These are phyloP conservation scores for Poeciliopsis retropinna DNA, from an alignment of 2,113 vertebrate species.

Conservation along the genomic window DNA sequence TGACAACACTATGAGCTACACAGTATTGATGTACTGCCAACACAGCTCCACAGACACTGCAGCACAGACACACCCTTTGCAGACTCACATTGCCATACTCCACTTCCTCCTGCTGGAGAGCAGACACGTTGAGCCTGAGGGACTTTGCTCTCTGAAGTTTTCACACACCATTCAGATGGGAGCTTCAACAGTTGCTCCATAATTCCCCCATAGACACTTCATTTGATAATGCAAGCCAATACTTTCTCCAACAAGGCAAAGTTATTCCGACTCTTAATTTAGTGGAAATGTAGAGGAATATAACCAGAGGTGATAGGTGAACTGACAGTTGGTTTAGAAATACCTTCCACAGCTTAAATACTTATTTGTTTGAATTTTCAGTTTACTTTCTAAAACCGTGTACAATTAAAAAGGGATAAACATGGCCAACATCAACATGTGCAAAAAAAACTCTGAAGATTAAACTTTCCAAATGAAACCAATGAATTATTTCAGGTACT, in stretches of 20 bases:
- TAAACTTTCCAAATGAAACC: conserved; percentile 9
- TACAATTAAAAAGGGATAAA: conserved; percentile 53
- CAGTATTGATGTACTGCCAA: conserved; percentile 27
- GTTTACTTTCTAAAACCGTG: conserved; percentile 8
- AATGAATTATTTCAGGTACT: background rate
- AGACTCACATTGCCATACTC: conserved; percentile 35
- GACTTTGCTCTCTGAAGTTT: conserved; percentile 45
- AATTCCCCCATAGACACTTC: conserved; percentile 49
- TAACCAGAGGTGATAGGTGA: conserved; percentile 10
- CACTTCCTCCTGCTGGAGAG: conserved; percentile 51
- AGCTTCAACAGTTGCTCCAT: conserved; percentile 51
- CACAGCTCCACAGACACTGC: conserved; percentile 25
- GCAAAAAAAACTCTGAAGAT: background rate
- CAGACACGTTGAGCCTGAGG: conserved; percentile 58
- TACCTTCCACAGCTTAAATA: background rate
- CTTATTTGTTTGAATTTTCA: conserved; percentile 29
- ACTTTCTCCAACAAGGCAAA: background rate
- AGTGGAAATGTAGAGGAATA: background rate
- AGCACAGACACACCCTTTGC: conserved; percentile 53
- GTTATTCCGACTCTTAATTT: background rate
- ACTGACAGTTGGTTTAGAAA: background rate
- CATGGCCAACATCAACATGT: conserved; percentile 23
- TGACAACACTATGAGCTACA: conserved; percentile 20
- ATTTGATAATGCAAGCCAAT: conserved; percentile 42
- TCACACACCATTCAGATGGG: conserved; percentile 45